phyloP scores from a whole-genome alignment of 2,888 invertebrate genomes.

The Polia nebulosa region DNA sequence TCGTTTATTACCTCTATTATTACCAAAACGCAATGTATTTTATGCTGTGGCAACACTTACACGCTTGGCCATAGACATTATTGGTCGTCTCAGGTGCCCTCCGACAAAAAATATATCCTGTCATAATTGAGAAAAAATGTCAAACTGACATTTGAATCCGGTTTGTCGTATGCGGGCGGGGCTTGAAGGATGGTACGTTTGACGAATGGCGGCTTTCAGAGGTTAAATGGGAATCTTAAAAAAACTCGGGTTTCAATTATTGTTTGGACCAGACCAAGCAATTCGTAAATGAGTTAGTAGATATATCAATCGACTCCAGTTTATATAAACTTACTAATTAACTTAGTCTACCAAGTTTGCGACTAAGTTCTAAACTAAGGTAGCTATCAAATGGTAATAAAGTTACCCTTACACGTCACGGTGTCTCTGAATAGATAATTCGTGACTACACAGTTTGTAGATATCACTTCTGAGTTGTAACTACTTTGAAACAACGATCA shows the following conservation, averaged over 20 bases:
- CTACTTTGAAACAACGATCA: conserved; percentile 37
- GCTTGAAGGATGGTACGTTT: too few relatives aligned
- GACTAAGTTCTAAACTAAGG: conserved; percentile 46
- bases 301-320: conserved; percentile 38
- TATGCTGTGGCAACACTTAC: too few relatives aligned
- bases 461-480: conserved; percentile 32
- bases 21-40: too few relatives aligned
- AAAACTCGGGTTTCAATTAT: conserved; percentile 5
- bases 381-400: conserved; percentile 46
- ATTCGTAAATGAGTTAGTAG: not conserved
- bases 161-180: too few relatives aligned
- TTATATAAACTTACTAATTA: conserved; percentile 45
- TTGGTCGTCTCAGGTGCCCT: too few relatives aligned
- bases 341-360: conserved; percentile 49
- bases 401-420: conserved; percentile 44
- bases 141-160: too few relatives aligned
- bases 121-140: too few relatives aligned
- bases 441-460: conserved; percentile 35
- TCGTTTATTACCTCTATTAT: too few relatives aligned
- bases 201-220: too few relatives aligned
- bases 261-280: not conserved
- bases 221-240: not conserved
- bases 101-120: too few relatives aligned
- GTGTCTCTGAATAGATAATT: conserved; percentile 44
- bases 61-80: too few relatives aligned